phyloP scores from a whole-genome alignment of 2,113 vertebrate species.

The Zapornia atra region DNA sequence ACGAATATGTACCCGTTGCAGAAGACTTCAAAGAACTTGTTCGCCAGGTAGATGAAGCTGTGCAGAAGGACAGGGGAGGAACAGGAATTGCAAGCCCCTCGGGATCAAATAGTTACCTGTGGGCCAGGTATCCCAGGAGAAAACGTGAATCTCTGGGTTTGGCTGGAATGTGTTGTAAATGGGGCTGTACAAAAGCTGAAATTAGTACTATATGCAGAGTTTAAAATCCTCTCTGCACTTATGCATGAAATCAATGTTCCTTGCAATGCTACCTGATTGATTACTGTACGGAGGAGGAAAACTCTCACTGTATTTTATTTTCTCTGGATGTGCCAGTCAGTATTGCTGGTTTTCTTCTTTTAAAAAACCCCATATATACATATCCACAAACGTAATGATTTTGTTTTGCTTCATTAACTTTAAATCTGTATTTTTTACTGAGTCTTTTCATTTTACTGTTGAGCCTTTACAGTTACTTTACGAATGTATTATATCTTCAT shows the following conservation, averaged over 20 bases:
- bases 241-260: slow-evolving; percentile 7
- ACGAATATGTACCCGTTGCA: slow-evolving; percentile 32
- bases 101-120: slow-evolving; percentile 26
- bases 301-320: slow-evolving; percentile 14
- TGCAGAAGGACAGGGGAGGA: slow-evolving; percentile 10
- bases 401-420: slow-evolving; percentile 31
- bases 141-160: slow-evolving; percentile 85
- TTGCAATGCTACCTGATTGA: neutral
- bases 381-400: neutral
- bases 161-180: slow-evolving; percentile 86
- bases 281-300: neutral
- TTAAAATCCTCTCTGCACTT: neutral
- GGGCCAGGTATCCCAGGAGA: slow-evolving; percentile 66
- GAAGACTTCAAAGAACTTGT: slow-evolving; percentile 33
- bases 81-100: neutral
- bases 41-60: slow-evolving; percentile 17
- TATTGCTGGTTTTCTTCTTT: neutral
- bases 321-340: slow-evolving; percentile 3
- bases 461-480: neutral
- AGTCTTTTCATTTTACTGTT: neutral
- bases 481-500: slow-evolving; percentile 3
- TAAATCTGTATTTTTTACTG: slow-evolving; percentile 14
- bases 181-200: slow-evolving; percentile 89
- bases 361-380: neutral
- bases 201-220: slow-evolving; percentile 87